Conservation (phyloP, 1,140 invertebrate genomes). For the Neodiprion virginianus region DNA sequence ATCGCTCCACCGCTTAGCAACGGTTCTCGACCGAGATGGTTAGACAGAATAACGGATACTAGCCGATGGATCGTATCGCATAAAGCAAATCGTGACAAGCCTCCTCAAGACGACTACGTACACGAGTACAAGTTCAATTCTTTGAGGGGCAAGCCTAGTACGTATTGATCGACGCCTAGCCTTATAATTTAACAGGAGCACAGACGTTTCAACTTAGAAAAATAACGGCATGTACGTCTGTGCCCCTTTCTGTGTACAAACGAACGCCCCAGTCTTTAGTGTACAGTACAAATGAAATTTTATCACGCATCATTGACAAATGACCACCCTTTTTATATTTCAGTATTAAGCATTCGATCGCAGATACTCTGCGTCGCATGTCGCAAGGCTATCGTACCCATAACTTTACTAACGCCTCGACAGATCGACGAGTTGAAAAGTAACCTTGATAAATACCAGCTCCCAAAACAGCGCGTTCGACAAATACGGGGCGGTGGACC, state of each 20-base stretch:
- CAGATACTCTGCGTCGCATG: slow-evolving; percentile 54
- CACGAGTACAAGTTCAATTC: slow-evolving; percentile 61
- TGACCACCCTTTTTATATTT: slow-evolving; percentile 26
- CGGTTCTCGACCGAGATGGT: slow-evolving; percentile 57
- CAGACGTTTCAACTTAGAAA: too few relatives aligned
- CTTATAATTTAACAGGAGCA: neutral
- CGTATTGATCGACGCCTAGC: slow-evolving; percentile 21
- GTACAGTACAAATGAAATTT: too few relatives aligned
- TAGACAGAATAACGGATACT: slow-evolving; percentile 51
- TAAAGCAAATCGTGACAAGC: slow-evolving; percentile 59
- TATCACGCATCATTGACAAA: too few relatives aligned
- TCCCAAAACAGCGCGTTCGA: slow-evolving; percentile 22
- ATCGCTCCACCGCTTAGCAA: slow-evolving; percentile 56
- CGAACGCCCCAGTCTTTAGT: neutral
- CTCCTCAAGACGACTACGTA: slow-evolving; percentile 46
- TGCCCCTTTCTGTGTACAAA: too few relatives aligned
- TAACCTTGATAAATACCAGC: slow-evolving; percentile 43
- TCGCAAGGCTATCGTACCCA: slow-evolving; percentile 56
- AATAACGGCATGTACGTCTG: too few relatives aligned
- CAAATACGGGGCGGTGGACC: slow-evolving; percentile 27
- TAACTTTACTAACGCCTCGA: slow-evolving; percentile 52
- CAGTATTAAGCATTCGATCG: slow-evolving; percentile 48
- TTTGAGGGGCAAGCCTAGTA: slow-evolving; percentile 51
- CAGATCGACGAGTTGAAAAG: slow-evolving; percentile 50
- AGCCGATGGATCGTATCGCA: slow-evolving; percentile 53